These are phyloP conservation scores for Sacculina carcini DNA, from an alignment of 2,888 invertebrate species.

Conservation along the genomic window DNA sequence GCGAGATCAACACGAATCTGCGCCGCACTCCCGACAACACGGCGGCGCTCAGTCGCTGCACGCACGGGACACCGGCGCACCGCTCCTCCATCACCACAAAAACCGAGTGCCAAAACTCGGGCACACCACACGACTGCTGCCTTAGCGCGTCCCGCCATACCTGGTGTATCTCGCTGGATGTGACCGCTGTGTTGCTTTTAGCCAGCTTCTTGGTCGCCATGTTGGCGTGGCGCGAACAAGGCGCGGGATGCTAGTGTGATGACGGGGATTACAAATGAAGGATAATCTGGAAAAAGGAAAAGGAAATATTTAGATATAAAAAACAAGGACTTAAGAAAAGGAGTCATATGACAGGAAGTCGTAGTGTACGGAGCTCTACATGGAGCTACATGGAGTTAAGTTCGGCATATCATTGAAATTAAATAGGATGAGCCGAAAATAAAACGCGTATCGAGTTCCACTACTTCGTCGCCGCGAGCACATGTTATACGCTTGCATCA, in stretches of 20 bases:
- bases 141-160: no score
- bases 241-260: neutral
- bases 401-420: neutral
- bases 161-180: no score
- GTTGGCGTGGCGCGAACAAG: neutral
- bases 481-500: no score
- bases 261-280: neutral
- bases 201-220: no score
- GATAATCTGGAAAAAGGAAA: neutral
- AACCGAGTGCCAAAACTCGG: no score
- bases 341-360: neutral
- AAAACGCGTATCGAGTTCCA: no score
- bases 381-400: neutral
- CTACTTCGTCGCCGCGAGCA: no score
- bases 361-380: neutral
- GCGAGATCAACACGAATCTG: neutral
- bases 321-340: neutral
- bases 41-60: neutral
- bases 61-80: no score
- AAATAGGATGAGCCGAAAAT: slow-evolving; percentile 13
- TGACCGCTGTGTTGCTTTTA: no score
- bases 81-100: neutral
- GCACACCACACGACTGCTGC: no score
- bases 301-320: neutral
- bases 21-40: neutral